Evolutionary conservation across 2,888 invertebrate species (phyloP).

Genomic region (Melangyna quadrimaculata): DNA sequence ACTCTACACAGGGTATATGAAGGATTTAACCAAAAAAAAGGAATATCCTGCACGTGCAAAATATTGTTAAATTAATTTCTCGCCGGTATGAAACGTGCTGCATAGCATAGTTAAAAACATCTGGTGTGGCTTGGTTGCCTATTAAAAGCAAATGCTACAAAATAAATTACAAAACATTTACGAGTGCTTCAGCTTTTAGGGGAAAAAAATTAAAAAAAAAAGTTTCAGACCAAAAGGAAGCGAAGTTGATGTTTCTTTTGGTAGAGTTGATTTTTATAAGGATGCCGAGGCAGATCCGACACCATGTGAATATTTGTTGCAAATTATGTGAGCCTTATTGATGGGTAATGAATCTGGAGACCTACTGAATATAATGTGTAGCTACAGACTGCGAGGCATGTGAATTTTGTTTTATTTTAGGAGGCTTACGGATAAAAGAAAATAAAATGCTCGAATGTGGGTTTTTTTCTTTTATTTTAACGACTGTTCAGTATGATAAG

Average conservation of each 20-base stretch:
- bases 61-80: slow-evolving; percentile 66
- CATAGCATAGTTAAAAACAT: slow-evolving; percentile 30
- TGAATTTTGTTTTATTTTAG: background rate
- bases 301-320: slow-evolving; percentile 4
- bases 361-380: background rate
- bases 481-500: background rate
- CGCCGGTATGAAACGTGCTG: slow-evolving; percentile 59
- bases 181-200: background rate
- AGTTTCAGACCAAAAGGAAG: background rate
- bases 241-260: slow-evolving; percentile 9
- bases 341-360: slow-evolving; percentile 14
- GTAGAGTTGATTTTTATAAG: background rate
- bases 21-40: background rate
- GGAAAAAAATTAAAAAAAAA: background rate
- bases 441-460: background rate
- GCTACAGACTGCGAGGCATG: background rate
- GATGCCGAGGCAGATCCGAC: too few relatives aligned
- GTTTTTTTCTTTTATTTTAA: background rate
- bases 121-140: slow-evolving; percentile 41
- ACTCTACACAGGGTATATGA: background rate
- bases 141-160: slow-evolving; percentile 60
- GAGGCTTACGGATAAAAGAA: background rate
- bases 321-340: slow-evolving; percentile 25
- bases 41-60: slow-evolving; percentile 42
- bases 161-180: slow-evolving; percentile 59